A percentile compares a stretch with the other conserved stretches of the same genome.
phyloP scores from a whole-genome alignment of 2,113 vertebrate genomes.

The Rutilus rutilus region DNA sequence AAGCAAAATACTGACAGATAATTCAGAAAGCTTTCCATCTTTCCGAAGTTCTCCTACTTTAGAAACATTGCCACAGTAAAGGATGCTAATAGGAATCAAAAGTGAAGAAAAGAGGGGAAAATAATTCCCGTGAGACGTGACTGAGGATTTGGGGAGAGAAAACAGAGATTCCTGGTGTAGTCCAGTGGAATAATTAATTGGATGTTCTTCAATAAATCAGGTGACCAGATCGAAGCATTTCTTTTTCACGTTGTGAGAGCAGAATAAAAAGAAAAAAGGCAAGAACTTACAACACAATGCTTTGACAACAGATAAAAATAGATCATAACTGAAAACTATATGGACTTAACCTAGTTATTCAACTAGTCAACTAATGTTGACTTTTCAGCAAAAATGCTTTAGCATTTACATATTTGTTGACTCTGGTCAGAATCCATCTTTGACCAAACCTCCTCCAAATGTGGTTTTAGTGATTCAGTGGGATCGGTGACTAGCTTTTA shows the following conservation, averaged over 20 bases:
- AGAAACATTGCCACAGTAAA: slow-evolving; percentile 8
- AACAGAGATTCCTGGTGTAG: background rate
- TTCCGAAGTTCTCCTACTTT: background rate
- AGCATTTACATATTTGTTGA: background rate
- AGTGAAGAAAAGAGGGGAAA: background rate
- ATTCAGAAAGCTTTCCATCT: slow-evolving; percentile 8
- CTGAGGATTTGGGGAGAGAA: background rate
- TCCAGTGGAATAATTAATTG: background rate
- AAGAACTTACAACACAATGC: background rate
- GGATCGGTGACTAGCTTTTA: background rate
- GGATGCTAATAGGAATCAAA: background rate
- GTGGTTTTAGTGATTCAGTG: background rate
- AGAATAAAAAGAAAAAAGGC: background rate
- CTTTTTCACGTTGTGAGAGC: background rate
- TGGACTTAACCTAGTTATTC: no score
- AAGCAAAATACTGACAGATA: slow-evolving; percentile 5
- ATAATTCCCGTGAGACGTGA: background rate
- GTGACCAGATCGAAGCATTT: background rate
- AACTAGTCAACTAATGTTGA: background rate
- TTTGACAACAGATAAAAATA: background rate
- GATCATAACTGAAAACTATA: background rate
- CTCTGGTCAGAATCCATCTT: background rate
- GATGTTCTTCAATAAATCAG: background rate
- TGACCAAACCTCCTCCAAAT: background rate
- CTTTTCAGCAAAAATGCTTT: background rate